phyloP scores from a whole-genome alignment of 1,140 invertebrate genomes.

The Lordiphosa mommai region DNA sequence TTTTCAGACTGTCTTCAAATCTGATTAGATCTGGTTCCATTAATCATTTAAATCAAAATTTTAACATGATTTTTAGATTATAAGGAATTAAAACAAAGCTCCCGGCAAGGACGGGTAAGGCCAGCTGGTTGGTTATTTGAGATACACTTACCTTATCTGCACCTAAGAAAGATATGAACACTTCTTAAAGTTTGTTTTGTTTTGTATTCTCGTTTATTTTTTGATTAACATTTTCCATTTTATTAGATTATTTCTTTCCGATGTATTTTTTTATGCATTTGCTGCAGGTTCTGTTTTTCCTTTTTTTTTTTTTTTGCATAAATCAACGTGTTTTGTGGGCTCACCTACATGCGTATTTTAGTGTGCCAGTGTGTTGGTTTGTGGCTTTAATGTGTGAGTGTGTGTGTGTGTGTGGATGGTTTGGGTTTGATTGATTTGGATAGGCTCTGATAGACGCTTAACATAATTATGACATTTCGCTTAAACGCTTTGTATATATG shows the following conservation, averaged over 20 bases:
- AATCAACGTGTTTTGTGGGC: slow-evolving; percentile 66
- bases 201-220: slow-evolving; percentile 54
- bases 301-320: slow-evolving; percentile 60
- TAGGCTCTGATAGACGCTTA: slow-evolving; percentile 70
- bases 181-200: slow-evolving; percentile 17
- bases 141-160: no score
- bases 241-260: slow-evolving; percentile 78
- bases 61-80: no score
- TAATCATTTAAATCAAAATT: no score
- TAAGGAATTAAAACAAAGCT: no score
- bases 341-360: slow-evolving; percentile 10
- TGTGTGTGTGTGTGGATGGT: slow-evolving; percentile 12
- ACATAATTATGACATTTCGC: slow-evolving; percentile 69
- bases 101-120: no score
- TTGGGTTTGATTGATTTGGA: slow-evolving; percentile 65
- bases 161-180: no score
- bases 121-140: no score
- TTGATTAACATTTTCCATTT: slow-evolving; percentile 79
- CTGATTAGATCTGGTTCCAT: no score
- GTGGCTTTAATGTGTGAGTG: background rate
- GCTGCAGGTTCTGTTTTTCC: slow-evolving; percentile 30
- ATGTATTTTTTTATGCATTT: slow-evolving; percentile 41
- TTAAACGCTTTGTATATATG: slow-evolving; percentile 35
- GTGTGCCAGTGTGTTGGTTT: slow-evolving; percentile 10
- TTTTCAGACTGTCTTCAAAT: no score